Conservation (phyloP, 2,888 invertebrate genomes). For the Fabriciana adippe region DNA sequence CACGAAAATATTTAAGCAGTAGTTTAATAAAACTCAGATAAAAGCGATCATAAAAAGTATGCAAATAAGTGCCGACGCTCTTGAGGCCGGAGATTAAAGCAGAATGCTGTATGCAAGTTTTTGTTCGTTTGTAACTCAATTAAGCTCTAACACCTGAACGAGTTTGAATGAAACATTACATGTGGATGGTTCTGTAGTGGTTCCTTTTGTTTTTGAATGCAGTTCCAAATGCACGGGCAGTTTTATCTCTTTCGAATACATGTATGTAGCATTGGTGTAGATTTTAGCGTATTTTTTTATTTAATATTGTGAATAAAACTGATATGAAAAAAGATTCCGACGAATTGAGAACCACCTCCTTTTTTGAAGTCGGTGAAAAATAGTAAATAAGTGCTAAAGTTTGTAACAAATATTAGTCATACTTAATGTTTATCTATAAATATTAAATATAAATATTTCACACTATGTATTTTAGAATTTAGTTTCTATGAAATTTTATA, state of each 20-base stretch:
- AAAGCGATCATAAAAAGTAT: slow-evolving; percentile 22
- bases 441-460: too few species aligned
- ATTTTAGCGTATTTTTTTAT: too few species aligned
- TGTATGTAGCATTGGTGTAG: too few species aligned
- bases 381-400: too few species aligned
- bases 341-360: too few species aligned
- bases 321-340: too few species aligned
- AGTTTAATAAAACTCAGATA: slow-evolving; percentile 9
- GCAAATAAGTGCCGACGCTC: slow-evolving; percentile 15
- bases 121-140: slow-evolving; percentile 35
- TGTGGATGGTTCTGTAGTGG: slow-evolving; percentile 18
- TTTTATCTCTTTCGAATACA: neutral
- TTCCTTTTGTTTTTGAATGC: slow-evolving; percentile 2
- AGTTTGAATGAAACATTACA: slow-evolving; percentile 28
- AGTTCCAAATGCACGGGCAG: neutral
- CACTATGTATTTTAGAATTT: too few species aligned
- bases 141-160: slow-evolving; percentile 36
- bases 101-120: slow-evolving; percentile 30
- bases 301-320: too few species aligned
- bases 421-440: too few species aligned
- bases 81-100: slow-evolving; percentile 31
- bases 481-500: too few species aligned
- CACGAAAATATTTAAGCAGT: neutral
- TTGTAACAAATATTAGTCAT: too few species aligned
- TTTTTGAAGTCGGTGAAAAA: too few species aligned